Base-by-base conservation (phyloP, 2,888 invertebrate genomes). In the Hyposoter didymator region DNA sequence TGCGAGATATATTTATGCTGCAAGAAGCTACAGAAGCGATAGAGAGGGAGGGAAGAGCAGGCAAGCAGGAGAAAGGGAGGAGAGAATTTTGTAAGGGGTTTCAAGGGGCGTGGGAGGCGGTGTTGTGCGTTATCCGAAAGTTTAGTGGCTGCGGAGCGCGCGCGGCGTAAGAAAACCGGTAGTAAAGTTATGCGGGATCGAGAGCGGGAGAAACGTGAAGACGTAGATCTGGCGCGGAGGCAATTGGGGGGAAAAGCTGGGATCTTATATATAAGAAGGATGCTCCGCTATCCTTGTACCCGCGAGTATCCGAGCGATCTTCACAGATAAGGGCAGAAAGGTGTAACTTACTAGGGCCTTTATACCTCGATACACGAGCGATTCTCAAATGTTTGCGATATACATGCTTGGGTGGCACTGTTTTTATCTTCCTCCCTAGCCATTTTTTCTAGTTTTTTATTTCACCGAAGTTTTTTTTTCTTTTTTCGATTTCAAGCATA, bases 331-430 rank as follows among this genome's bases (percentile, higher is more conserved):
- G 93, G 88, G 85, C 89, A 88, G 90, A 89, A 89, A 93, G 93
- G 93, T 93, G 93, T 93, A 93, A 93, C 93, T 93, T 93, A 93
- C 93, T 92, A 91, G 91, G 90, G 82, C 59, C 89, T 87, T 72
- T 83, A 82, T 81, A 83, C 70, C 76, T 83, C 83, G 82, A 83
- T 83, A 82, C 73, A 76, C 84, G 59, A 73, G 74, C 84, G 75
- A 72, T 78, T 84, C 49, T 73, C 47, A 28, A 73, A 78, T 45
- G 69, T 39, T 76, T 64, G 45, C 67, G 52, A 72, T 62, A 70
- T 64, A 43, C 75, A 64, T 62, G 55, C 69, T 49, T 52, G 72
- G 49, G 59, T 59, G 70, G 59, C 49, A 69, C 52, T 39, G 19
- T 81, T 70, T 59, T 45, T 43, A 19, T 43, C 62, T 43, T n/a